These are phyloP conservation scores for Mareca penelope DNA, from an alignment of 2,797 vertebrate species.

Conservation along the genomic window DNA sequence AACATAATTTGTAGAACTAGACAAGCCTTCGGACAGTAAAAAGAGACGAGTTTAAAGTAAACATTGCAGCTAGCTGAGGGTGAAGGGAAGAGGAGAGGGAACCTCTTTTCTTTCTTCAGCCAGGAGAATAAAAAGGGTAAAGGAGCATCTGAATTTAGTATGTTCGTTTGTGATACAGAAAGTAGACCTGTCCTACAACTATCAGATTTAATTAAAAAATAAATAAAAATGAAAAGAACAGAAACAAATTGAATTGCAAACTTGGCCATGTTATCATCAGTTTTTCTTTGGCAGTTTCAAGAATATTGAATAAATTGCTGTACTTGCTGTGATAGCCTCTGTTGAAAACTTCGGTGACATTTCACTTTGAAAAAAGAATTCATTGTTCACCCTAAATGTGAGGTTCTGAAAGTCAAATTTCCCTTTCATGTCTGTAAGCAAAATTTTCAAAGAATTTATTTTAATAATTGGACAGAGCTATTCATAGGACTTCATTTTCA, in stretches of 20 bases:
- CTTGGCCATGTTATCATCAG: not conserved
- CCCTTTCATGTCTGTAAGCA: conserved; percentile 38
- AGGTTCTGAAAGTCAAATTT: conserved; percentile 37
- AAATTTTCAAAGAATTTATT: conserved; percentile 20
- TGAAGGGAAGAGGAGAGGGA: not conserved
- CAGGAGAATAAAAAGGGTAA: not conserved
- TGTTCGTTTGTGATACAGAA: not conserved
- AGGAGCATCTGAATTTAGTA: not conserved
- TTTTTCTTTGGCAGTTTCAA: not conserved
- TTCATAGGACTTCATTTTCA: not conserved
- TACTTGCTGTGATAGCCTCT: conserved; percentile 19
- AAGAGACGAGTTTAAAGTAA: not conserved
- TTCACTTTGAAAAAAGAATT: conserved; percentile 42
- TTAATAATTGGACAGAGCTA: not conserved
- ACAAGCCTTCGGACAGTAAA: not conserved
- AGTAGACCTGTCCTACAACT: not conserved
- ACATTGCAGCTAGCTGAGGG: not conserved
- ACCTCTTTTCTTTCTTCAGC: not conserved
- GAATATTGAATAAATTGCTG: conserved; percentile 23
- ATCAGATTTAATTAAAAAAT: conserved; percentile 31
- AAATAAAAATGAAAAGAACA: not conserved
- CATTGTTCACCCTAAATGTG: conserved; percentile 1
- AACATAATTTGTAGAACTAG: not conserved
- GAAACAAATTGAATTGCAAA: conserved; percentile 32
- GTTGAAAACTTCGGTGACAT: conserved; percentile 30